These are phyloP conservation scores for Polypterus senegalus DNA, from an alignment of 2,113 vertebrate genomes.

Conservation along the genomic window DNA sequence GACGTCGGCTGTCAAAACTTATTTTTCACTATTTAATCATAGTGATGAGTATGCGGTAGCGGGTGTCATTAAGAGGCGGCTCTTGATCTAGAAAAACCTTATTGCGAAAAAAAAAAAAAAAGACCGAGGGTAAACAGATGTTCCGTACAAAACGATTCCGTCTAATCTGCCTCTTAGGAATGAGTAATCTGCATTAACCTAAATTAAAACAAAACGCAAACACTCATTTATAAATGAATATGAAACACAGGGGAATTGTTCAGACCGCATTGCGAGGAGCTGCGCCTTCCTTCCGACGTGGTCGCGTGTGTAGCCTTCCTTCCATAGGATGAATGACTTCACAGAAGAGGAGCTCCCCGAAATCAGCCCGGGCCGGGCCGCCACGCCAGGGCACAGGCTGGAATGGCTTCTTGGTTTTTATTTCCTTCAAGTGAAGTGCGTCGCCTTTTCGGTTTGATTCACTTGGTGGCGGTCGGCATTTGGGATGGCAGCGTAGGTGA, in stretches of 20 bases:
- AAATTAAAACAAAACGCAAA: slow-evolving; percentile 30
- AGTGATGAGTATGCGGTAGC: slow-evolving; percentile 21
- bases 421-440: too few species aligned
- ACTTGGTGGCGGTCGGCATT: too few species aligned
- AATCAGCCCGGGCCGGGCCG: too few species aligned
- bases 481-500: too few species aligned
- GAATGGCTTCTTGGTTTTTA: too few species aligned
- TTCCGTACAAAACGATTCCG: slow-evolving; percentile 33
- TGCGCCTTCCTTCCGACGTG: too few species aligned
- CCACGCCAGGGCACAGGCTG: too few species aligned
- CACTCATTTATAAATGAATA: slow-evolving; percentile 36
- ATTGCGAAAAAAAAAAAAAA: slow-evolving; percentile 6
- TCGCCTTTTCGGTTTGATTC: too few species aligned
- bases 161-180: slow-evolving; percentile 39
- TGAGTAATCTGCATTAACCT: slow-evolving; percentile 25
- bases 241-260: slow-evolving; percentile 29
- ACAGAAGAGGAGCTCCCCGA: too few species aligned
- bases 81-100: slow-evolving; percentile 9
- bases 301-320: too few species aligned
- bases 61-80: slow-evolving; percentile 16
- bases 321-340: too few species aligned
- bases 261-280: not conserved
- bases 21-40: slow-evolving; percentile 36
- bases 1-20: slow-evolving; percentile 46
- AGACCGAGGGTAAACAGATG: slow-evolving; percentile 28